These are phyloP conservation scores for Rugalucina vietnamica DNA, from an alignment of 2,888 invertebrate genomes.

Conservation along the genomic window DNA sequence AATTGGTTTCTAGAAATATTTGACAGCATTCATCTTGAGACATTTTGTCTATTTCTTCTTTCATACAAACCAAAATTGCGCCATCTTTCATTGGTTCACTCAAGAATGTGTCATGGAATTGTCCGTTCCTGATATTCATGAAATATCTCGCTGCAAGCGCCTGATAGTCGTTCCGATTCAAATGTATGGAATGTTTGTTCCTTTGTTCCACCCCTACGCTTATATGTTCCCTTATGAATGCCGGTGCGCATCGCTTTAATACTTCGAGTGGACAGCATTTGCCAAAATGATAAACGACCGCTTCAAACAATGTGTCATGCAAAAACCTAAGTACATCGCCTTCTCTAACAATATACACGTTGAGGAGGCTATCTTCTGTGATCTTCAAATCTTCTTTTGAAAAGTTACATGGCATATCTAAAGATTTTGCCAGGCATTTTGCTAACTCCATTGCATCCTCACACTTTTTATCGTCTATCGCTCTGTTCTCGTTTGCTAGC, in stretches of 20 bases:
- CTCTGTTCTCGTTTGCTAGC: neutral
- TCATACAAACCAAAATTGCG: neutral
- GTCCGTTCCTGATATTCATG: neutral
- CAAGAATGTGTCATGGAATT: neutral
- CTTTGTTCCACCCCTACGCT: neutral
- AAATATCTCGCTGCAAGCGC: neutral
- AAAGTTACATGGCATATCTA: neutral
- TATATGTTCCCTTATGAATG: neutral
- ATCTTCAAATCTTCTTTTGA: neutral
- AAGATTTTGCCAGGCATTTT: neutral
- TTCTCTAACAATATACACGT: neutral
- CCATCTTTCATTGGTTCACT: neutral
- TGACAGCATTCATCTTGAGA: neutral
- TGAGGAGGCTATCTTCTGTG: neutral
- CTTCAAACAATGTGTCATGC: conserved; percentile 3
- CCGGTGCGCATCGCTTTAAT: neutral
- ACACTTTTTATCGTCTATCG: neutral
- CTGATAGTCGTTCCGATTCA: neutral
- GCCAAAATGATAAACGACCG: neutral
- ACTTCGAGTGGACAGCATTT: neutral
- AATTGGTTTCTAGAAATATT: neutral
- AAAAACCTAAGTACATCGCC: neutral
- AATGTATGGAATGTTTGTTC: neutral
- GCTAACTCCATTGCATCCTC: neutral
- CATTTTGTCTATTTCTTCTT: neutral